Conservation (phyloP, 1,140 invertebrate genomes). For the Leguminivora glycinivorella region DNA sequence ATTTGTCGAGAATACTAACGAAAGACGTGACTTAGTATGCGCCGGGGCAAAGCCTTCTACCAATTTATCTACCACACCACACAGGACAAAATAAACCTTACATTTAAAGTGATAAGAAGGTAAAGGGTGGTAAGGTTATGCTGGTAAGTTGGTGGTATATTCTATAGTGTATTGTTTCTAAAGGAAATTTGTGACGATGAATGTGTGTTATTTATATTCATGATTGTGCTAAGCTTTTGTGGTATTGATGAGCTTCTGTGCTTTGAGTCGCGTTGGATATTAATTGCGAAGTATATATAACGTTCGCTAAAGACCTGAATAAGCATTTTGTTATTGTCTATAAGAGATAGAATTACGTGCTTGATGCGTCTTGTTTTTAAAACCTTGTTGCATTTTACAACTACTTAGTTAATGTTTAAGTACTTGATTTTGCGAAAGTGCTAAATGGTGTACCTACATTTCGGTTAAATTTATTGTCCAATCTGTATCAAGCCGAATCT, state of each 20-base stretch:
- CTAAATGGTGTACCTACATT: no score
- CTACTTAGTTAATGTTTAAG: no score
- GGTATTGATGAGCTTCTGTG: constrained; percentile 13
- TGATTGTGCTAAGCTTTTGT: constrained; percentile 1
- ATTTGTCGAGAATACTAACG: constrained; percentile 63
- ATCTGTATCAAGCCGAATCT: no score
- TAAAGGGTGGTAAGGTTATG: background rate
- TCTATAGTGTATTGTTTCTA: constrained; percentile 17
- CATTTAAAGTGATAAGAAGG: background rate
- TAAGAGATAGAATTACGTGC: no score
- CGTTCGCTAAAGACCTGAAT: background rate
- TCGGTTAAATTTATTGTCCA: no score
- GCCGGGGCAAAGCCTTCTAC: constrained; percentile 34
- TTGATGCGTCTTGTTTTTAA: no score
- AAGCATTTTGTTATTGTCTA: background rate
- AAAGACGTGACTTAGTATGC: constrained; percentile 48
- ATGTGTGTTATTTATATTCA: constrained; percentile 26
- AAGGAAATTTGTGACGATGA: constrained; percentile 23
- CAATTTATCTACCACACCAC: background rate
- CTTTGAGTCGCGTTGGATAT: background rate
- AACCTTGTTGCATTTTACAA: no score
- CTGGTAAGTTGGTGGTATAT: background rate
- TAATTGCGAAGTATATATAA: background rate
- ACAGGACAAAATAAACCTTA: background rate
- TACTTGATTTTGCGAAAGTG: no score